Evolutionary conservation across 2,888 invertebrate genomes (phyloP).

Genomic region (Sipha maydis): DNA sequence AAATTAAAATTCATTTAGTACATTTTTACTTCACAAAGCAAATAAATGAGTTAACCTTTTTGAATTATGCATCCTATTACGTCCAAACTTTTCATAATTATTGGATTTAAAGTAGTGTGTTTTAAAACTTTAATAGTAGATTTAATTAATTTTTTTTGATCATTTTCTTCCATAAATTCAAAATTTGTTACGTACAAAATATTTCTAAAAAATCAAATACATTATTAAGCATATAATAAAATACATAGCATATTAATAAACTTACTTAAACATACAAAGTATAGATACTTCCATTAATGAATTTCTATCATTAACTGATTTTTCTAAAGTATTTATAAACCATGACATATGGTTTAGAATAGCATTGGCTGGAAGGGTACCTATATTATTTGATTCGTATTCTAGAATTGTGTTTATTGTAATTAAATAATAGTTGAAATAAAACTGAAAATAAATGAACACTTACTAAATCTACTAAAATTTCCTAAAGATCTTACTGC

Average conservation of each 20-base stretch:
- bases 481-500: conserved; percentile 43
- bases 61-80: conserved; percentile 39
- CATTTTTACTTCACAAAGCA: not conserved
- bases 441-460: not conserved
- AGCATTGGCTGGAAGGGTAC: not conserved
- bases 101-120: conserved; percentile 23
- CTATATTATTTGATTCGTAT: conserved; percentile 29
- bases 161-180: conserved; percentile 26
- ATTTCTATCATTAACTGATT: conserved; percentile 12
- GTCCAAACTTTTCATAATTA: conserved; percentile 37
- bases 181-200: conserved; percentile 46
- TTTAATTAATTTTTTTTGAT: conserved; percentile 28
- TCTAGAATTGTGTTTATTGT: not conserved
- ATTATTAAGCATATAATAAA: not conserved
- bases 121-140: conserved; percentile 43
- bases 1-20: no score
- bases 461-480: conserved; percentile 52
- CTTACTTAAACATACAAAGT: conserved; percentile 55
- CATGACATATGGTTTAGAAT: conserved; percentile 40
- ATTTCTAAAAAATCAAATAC: conserved; percentile 25
- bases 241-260: not conserved
- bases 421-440: not conserved
- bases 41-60: conserved; percentile 5
- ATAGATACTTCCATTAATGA: conserved; percentile 46
- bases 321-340: conserved; percentile 43